These are phyloP conservation scores for Falco concolor DNA, from an alignment of 2,797 vertebrate genomes.

Conservation along the genomic window DNA sequence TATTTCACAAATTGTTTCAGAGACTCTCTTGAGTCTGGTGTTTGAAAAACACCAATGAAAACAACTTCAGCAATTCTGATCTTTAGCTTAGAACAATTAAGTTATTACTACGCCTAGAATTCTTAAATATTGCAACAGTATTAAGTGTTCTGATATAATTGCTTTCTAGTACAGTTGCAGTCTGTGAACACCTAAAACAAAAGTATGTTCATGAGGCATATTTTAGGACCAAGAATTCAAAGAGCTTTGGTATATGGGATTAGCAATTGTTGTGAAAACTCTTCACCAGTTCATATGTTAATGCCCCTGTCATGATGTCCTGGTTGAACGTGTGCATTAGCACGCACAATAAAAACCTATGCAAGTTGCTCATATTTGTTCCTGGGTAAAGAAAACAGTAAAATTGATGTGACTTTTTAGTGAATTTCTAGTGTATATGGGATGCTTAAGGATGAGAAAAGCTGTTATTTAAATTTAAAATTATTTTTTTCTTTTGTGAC, in stretches of 20 bases:
- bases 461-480: neutral
- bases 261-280: neutral
- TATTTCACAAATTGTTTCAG: neutral
- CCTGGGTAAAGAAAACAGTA: neutral
- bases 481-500: neutral
- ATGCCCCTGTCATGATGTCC: neutral
- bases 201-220: neutral
- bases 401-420: neutral
- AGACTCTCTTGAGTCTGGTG: neutral
- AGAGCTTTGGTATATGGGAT: neutral
- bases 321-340: neutral
- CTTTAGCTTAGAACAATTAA: neutral
- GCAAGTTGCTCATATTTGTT: neutral
- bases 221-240: neutral
- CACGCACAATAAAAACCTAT: neutral
- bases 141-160: neutral
- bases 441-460: neutral
- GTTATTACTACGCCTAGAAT: neutral
- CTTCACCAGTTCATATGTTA: neutral
- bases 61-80: neutral
- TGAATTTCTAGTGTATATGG: neutral
- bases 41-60: neutral
- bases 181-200: neutral
- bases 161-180: neutral
- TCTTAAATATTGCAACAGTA: neutral